Base-by-base conservation (phyloP, 2,888 invertebrate genomes). In the Heteropelma amictum region DNA sequence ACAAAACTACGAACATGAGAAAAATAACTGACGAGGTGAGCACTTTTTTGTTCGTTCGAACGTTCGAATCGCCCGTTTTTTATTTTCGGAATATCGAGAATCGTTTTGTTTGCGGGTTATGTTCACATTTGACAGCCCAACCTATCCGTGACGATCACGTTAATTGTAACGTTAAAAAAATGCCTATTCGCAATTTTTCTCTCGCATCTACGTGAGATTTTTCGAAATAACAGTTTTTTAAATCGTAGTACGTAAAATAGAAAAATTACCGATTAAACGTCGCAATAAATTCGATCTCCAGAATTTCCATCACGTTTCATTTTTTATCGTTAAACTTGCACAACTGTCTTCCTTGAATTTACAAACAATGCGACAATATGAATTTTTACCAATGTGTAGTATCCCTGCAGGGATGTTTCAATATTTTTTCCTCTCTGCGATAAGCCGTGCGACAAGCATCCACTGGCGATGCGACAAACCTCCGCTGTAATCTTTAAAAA, bases 1-100 rank as follows among this genome's bases (percentile, higher is more conserved):
- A 5, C 40, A 19, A 65, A 70, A 79, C 49, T 21, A 76, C 74
- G 76, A 76, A 65, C 58, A 65, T 73, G 38, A 68, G 70, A 8
- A 77, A 79, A 53, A 71, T 79, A 45, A 61, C 56, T 38, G 71
- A 73, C 53, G 77, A 77, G 79, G 79, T 79, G 45, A 72, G 64
- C 19, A 38, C 38, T 23, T 38, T 26, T 8, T 49, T 63, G 6
- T 64, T 53, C 28, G 8, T 61, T 40, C 10, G 21, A 33, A 21
- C 35, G 26, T 38, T 38, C 26, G n/a, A 19, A n/a, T 12, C 28
- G 33, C 7, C 21, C 17, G 8, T 3, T 30, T 60, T 14, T 12
- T n/a, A 30, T 45, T 3, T 28, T 7, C 7, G 0, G 12, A 14
- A 30, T 2, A 26, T 47, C 23, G 40, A 47, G 54, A 38, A 42